These are phyloP conservation scores for Murina feae DNA, from an alignment of 2,113 vertebrate species.

Conservation along the genomic window DNA sequence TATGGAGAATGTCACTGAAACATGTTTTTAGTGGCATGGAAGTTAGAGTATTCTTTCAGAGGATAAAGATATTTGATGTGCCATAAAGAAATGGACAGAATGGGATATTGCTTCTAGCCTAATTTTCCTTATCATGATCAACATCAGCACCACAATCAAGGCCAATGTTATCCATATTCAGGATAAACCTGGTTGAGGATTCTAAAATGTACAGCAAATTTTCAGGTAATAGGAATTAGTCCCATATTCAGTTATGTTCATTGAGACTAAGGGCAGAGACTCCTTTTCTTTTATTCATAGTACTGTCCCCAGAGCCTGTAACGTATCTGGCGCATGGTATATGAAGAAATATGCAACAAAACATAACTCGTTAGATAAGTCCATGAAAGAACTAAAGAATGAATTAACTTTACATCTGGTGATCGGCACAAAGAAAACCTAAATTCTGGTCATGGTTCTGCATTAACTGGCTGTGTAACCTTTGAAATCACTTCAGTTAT, in stretches of 20 bases:
- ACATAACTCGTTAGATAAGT: not conserved
- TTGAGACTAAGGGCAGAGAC: not conserved
- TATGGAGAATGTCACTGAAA: not conserved
- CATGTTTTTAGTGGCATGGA: not conserved
- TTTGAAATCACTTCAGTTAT: not conserved
- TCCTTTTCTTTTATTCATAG: not conserved
- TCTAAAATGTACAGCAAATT: not conserved
- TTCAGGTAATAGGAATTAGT: not conserved
- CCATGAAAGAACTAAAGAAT: not conserved
- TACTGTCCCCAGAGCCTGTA: not conserved
- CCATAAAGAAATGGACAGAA: not conserved
- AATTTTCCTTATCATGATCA: not conserved
- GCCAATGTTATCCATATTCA: not conserved
- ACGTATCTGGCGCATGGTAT: rapidly evolving
- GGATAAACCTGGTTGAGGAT: not conserved
- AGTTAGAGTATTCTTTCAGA: not conserved
- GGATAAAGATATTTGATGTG: not conserved
- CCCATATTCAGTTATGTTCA: not conserved
- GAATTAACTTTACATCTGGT: not conserved
- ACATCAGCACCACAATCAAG: not conserved
- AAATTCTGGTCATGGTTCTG: not conserved
- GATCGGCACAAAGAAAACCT: not conserved
- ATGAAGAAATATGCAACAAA: not conserved
- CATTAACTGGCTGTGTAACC: not conserved
- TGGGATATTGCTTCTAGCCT: not conserved